Percentiles rank a stretch among this genome's conserved stretches.
These are phyloP conservation scores for Baryphthengus martii DNA, from an alignment of 2,113 vertebrate species.

Conservation along the genomic window DNA sequence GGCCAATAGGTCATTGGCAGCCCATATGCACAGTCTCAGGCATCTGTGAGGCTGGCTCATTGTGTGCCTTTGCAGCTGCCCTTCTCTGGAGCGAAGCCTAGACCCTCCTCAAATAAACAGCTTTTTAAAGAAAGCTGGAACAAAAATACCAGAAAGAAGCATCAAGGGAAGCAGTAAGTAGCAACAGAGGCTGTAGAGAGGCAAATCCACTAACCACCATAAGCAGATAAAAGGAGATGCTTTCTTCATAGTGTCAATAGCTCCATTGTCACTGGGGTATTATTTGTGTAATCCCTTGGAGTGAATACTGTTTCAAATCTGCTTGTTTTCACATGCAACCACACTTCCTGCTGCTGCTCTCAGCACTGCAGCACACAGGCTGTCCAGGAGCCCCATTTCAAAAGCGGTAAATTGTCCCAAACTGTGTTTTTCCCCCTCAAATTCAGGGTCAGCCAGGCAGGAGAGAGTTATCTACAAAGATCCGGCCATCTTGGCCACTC, in stretches of 20 bases:
- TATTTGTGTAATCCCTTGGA: slow-evolving; percentile 53
- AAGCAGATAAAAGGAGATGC: slow-evolving; percentile 41
- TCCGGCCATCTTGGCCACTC: fast-evolving
- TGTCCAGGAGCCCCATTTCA: background rate
- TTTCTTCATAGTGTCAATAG: slow-evolving; percentile 48
- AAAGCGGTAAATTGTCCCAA: background rate
- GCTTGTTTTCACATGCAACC: slow-evolving; percentile 53
- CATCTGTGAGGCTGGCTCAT: background rate
- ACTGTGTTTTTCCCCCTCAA: background rate
- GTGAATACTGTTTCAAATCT: slow-evolving; percentile 47
- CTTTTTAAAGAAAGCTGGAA: slow-evolving; percentile 1
- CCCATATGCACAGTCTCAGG: background rate
- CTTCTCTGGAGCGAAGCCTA: background rate
- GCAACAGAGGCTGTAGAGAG: slow-evolving; percentile 2
- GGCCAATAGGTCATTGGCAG: background rate
- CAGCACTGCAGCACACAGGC: background rate
- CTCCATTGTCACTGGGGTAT: slow-evolving; percentile 39
- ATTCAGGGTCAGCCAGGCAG: background rate
- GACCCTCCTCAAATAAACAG: slow-evolving; percentile 3
- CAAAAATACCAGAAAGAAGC: background rate
- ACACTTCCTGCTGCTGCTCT: slow-evolving; percentile 45
- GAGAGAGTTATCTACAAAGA: background rate
- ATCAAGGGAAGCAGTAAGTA: slow-evolving; percentile 28
- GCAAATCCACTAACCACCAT: background rate
- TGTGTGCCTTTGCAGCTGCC: background rate